phyloP scores from a whole-genome alignment of 2,888 invertebrate species.

The Luffia ferchaultella region DNA sequence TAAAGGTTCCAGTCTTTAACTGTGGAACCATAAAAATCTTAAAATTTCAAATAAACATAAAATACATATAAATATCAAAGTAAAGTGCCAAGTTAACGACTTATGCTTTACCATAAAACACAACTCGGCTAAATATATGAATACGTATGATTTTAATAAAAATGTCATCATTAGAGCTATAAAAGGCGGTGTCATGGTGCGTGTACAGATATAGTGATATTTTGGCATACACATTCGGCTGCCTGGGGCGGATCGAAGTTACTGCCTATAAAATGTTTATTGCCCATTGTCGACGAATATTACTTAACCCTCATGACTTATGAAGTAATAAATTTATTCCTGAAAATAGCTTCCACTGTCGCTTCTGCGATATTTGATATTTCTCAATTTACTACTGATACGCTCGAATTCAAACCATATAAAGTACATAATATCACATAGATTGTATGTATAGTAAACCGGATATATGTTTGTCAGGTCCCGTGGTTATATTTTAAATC shows the following conservation, averaged over 20 bases:
- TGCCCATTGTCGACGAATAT: conserved; percentile 63
- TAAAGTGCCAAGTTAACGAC: neutral
- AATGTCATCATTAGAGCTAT: neutral
- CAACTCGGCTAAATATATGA: neutral
- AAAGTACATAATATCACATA: too few relatives aligned
- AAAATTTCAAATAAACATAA: neutral
- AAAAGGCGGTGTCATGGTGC: neutral
- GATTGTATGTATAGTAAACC: too few relatives aligned
- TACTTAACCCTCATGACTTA: conserved; percentile 64
- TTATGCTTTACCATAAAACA: neutral
- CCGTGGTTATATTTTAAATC: too few relatives aligned
- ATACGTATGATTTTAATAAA: neutral
- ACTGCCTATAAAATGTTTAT: conserved; percentile 63
- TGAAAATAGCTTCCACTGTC: too few relatives aligned
- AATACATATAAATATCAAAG: too few relatives aligned
- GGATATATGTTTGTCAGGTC: too few relatives aligned
- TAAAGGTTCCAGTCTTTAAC: too few relatives aligned
- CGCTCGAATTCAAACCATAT: too few relatives aligned
- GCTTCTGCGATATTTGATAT: too few relatives aligned
- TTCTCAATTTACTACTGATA: too few relatives aligned
- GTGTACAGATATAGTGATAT: neutral
- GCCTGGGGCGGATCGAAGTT: conserved; percentile 53
- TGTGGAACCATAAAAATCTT: neutral
- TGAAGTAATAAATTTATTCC: conserved; percentile 61
- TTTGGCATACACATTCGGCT: conserved; percentile 23